phyloP scores from a whole-genome alignment of 2,888 invertebrate species.

The Lottia gigantea region DNA sequence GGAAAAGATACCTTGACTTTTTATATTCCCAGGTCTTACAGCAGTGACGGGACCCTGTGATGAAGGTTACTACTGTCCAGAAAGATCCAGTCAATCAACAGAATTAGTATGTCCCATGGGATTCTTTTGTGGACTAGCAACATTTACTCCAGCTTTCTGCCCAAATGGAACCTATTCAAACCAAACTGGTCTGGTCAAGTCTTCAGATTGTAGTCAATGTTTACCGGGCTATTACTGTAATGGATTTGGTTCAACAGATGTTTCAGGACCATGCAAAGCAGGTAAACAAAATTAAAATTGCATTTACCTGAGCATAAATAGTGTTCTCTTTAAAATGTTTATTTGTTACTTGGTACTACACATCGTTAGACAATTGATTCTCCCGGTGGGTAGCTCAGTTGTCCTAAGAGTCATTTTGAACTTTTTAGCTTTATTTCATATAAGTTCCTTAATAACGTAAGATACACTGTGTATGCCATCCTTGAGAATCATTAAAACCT shows the following conservation, averaged over 20 bases:
- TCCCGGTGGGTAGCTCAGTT: too few species aligned
- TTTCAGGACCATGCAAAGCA: constrained; percentile 58
- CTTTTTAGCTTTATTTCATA: too few species aligned
- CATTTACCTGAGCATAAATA: too few species aligned
- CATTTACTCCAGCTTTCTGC: constrained; percentile 54
- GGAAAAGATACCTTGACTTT: background rate
- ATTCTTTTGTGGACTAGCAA: constrained; percentile 56
- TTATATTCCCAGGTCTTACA: constrained; percentile 47
- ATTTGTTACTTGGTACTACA: too few species aligned
- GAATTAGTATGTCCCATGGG: constrained; percentile 59
- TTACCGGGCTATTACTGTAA: constrained; percentile 61
- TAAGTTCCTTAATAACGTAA: too few species aligned
- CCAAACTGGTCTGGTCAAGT: constrained; percentile 44
- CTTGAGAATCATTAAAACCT: too few species aligned
- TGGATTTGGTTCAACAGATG: constrained; percentile 51
- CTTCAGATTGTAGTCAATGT: constrained; percentile 53
- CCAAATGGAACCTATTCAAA: constrained; percentile 65
- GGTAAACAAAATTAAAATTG: constrained; percentile 42
- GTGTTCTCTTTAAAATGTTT: too few species aligned
- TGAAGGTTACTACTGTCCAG: constrained; percentile 60
- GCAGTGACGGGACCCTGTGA: constrained; percentile 56
- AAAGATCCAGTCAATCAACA: constrained; percentile 46
- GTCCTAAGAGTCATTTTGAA: too few species aligned
- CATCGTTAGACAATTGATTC: too few species aligned
- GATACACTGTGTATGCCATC: too few species aligned